Evolutionary conservation across 2,797 vertebrate genomes (phyloP).

Genomic region (Helicolenus hilgendorfi): DNA sequence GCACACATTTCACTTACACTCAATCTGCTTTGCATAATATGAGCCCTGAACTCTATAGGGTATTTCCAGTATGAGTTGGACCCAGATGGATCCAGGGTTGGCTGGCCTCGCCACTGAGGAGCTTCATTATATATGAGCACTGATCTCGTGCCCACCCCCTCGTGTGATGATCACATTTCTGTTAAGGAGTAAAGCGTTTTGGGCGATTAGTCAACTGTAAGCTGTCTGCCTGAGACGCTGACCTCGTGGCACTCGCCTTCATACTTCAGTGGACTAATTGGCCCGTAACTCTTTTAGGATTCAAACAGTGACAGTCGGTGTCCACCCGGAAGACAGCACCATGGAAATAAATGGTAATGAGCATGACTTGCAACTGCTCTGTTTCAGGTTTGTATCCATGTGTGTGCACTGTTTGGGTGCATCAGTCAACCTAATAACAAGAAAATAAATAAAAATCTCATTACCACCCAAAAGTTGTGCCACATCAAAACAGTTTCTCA

Average conservation of each 20-base stretch:
- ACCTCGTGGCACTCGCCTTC: constrained; percentile 50
- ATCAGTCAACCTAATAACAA: background rate
- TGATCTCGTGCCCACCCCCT: constrained; percentile 13
- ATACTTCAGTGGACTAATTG: constrained; percentile 72
- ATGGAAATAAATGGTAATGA: constrained; percentile 22
- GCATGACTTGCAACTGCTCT: background rate
- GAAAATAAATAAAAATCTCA: background rate
- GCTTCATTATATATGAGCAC: constrained; percentile 42
- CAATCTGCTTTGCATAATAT: constrained; percentile 46
- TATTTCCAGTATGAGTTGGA: constrained; percentile 9
- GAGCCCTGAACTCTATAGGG: constrained; percentile 3
- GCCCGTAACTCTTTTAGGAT: constrained; percentile 54
- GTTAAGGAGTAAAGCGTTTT: constrained; percentile 41
- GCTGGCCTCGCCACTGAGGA: background rate
- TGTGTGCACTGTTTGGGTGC: background rate
- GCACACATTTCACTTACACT: background rate
- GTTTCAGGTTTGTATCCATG: background rate
- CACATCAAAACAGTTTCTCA: background rate
- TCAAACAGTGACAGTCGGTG: constrained; percentile 47
- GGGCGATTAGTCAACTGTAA: constrained; percentile 65
- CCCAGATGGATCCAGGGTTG: constrained; percentile 10
- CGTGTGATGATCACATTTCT: constrained; percentile 51
- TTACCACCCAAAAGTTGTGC: background rate
- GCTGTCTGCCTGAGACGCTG: constrained; percentile 43
- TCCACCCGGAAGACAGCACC: constrained; percentile 25